Percentiles rank a stretch among this genome's conserved stretches.
phyloP scores from a whole-genome alignment of 1,140 invertebrate genomes.

The Anadara kagoshimensis region DNA sequence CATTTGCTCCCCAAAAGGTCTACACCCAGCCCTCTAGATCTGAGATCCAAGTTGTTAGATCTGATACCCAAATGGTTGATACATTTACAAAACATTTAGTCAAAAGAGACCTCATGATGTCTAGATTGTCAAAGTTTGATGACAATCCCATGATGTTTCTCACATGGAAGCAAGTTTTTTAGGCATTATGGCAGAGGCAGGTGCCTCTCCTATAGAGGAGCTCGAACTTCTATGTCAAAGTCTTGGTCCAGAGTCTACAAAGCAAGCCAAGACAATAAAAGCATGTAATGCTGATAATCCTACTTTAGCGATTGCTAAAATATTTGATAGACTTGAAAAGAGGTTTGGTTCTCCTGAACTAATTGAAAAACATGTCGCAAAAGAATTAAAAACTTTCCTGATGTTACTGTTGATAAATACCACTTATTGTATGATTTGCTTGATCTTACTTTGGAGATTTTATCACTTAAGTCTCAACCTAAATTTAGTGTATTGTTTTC shows the following conservation, averaged over 20 bases:
- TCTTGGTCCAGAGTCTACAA: background rate
- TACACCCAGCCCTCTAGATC: no score
- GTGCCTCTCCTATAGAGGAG: constrained; percentile 1
- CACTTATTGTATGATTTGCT: constrained; percentile 29
- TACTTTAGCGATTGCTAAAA: background rate
- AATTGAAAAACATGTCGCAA: constrained; percentile 25
- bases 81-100: background rate
- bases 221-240: constrained; percentile 7
- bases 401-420: constrained; percentile 22
- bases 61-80: background rate
- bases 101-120: background rate
- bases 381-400: constrained; percentile 27
- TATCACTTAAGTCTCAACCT: constrained; percentile 25
- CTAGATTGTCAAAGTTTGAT: background rate
- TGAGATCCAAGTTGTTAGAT: no score
- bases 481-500: constrained; percentile 13
- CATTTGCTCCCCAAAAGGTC: no score
- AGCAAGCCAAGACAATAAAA: constrained; percentile 1
- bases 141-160: background rate
- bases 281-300: background rate
- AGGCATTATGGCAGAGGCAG: background rate
- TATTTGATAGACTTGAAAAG: constrained; percentile 3
- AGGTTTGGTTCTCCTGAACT: constrained; percentile 23
- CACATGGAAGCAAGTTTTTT: constrained; percentile 4
- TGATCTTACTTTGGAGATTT: constrained; percentile 33